phyloP scores from a whole-genome alignment of 2,797 vertebrate species.

The Epinephelus malabaricus region DNA sequence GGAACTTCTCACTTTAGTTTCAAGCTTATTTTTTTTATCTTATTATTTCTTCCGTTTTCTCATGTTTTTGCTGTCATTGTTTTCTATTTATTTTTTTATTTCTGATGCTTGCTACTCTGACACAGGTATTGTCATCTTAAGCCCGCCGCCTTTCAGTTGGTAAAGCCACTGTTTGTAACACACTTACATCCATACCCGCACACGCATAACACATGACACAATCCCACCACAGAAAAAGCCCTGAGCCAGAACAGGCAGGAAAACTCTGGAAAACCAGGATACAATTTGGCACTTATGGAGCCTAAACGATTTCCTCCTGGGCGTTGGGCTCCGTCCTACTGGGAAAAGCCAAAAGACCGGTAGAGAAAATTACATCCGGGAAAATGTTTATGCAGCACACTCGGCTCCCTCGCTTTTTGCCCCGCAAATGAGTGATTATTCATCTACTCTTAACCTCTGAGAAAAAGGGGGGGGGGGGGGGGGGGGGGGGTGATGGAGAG shows the following conservation, averaged over 20 bases:
- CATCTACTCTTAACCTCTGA: slow-evolving; percentile 87
- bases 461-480: slow-evolving; percentile 42
- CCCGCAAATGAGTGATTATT: slow-evolving; percentile 98
- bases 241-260: slow-evolving; percentile 93
- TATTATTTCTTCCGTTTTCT: slow-evolving; percentile 2
- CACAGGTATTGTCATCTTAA: slow-evolving; percentile 21
- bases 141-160: slow-evolving; percentile 4
- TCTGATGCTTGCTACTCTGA: not conserved
- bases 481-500: slow-evolving; percentile 45
- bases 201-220: slow-evolving; percentile 63
- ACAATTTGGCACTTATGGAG: slow-evolving; percentile 99
- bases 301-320: slow-evolving; percentile 99
- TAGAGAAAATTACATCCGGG: slow-evolving; percentile 99
- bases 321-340: slow-evolving; percentile 97
- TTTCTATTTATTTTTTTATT: not conserved
- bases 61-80: not conserved
- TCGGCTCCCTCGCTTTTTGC: slow-evolving; percentile 74
- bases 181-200: slow-evolving; percentile 36
- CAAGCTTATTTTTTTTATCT: not conserved
- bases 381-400: slow-evolving; percentile 98
- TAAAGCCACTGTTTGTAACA: slow-evolving; percentile 20
- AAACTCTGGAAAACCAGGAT: slow-evolving; percentile 98
- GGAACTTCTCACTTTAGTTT: slow-evolving; percentile 45
- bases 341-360: slow-evolving; percentile 88
- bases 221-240: slow-evolving; percentile 89